phyloP scores from a whole-genome alignment of 2,113 vertebrate species.

The Cnemophilus loriae region DNA sequence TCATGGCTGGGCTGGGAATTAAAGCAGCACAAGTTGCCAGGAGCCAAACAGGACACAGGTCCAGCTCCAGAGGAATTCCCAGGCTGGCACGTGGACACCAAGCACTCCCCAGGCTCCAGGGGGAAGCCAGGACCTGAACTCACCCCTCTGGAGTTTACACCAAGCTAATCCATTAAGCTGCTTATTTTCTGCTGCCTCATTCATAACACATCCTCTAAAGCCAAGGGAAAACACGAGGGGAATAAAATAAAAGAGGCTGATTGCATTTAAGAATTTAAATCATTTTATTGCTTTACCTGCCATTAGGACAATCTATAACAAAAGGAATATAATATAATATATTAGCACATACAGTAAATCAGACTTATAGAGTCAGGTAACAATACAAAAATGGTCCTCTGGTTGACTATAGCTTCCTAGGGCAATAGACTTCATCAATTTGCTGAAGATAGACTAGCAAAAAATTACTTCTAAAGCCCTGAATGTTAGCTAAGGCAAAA shows the following conservation, averaged over 20 bases:
- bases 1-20: neutral
- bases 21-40: neutral
- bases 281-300: constrained; percentile 98
- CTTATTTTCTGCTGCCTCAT: neutral
- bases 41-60: neutral
- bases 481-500: constrained; percentile 84
- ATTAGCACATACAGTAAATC: constrained; percentile 90
- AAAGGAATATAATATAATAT: constrained; percentile 84
- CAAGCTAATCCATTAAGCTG: neutral
- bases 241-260: constrained; percentile 38
- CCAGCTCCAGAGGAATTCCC: neutral
- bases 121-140: neutral
- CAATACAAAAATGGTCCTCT: constrained; percentile 92
- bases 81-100: neutral
- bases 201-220: neutral
- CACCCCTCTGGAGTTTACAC: neutral
- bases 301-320: constrained; percentile 95
- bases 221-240: neutral
- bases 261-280: constrained; percentile 80
- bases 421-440: constrained; percentile 72
- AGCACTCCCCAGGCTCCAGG: neutral
- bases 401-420: constrained; percentile 77
- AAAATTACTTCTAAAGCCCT: constrained; percentile 72
- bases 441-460: constrained; percentile 76
- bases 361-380: constrained; percentile 85